phyloP scores from a whole-genome alignment of 2,797 vertebrate genomes.

The Anas flavirostris region DNA sequence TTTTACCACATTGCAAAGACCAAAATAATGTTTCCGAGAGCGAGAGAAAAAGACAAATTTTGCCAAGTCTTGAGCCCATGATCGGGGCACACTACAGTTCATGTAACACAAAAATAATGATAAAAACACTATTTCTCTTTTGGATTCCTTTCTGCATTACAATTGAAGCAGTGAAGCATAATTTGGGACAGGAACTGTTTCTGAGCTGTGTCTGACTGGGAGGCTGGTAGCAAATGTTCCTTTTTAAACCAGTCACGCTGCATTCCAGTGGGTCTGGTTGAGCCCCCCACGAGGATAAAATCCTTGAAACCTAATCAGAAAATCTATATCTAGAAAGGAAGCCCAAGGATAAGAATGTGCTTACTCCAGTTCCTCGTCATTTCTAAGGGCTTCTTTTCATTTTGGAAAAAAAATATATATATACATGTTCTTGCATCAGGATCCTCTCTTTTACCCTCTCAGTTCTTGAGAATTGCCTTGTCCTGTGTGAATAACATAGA shows the following conservation, averaged over 20 bases:
- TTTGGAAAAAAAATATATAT: neutral
- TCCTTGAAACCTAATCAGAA: neutral
- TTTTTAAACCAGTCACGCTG: conserved; percentile 24
- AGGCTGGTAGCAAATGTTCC: conserved; percentile 1
- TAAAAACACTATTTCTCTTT: neutral
- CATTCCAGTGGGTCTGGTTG: conserved; percentile 34
- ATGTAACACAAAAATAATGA: neutral
- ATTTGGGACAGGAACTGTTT: neutral
- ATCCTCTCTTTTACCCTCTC: neutral
- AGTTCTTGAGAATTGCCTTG: fast-evolving
- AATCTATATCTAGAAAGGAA: neutral
- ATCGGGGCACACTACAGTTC: fast-evolving
- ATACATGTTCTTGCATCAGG: neutral
- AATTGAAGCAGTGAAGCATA: neutral
- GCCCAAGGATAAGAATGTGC: neutral
- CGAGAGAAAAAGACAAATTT: neutral
- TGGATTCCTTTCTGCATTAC: neutral
- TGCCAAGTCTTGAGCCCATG: neutral
- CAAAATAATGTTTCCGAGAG: neutral
- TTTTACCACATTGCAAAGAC: neutral
- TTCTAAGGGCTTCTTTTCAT: neutral
- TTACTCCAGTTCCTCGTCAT: neutral
- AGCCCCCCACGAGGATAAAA: neutral
- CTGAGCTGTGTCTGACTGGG: neutral
- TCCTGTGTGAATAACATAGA: neutral